phyloP scores from a whole-genome alignment of 2,888 invertebrate genomes.

The Parnassius glacialis region DNA sequence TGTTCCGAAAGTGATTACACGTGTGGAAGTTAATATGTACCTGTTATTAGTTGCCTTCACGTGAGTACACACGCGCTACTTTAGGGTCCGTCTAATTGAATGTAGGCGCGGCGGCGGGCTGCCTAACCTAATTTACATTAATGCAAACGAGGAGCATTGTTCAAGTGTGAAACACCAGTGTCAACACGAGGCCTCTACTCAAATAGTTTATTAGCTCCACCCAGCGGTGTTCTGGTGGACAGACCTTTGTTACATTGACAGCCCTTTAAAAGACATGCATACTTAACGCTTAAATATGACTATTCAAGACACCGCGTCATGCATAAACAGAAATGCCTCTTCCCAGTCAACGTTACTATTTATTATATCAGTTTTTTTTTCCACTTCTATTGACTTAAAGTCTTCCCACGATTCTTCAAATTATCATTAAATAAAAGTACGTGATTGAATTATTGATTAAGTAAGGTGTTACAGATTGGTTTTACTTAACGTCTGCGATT shows the following conservation, averaged over 20 bases:
- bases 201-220: slow-evolving; percentile 81
- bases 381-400: slow-evolving; percentile 4
- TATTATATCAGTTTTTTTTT: slow-evolving; percentile 15
- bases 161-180: slow-evolving; percentile 80
- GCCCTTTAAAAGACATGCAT: slow-evolving; percentile 70
- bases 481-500: slow-evolving; percentile 20
- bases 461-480: slow-evolving; percentile 16
- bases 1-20: slow-evolving; percentile 49
- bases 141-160: slow-evolving; percentile 81
- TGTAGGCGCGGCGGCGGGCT: slow-evolving; percentile 66
- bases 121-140: slow-evolving; percentile 81
- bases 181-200: slow-evolving; percentile 77
- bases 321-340: slow-evolving; percentile 39
- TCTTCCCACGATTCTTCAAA: background rate
- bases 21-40: slow-evolving; percentile 54
- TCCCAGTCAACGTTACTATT: slow-evolving; percentile 21
- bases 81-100: slow-evolving; percentile 76
- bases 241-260: slow-evolving; percentile 73
- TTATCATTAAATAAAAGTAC: background rate
- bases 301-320: slow-evolving; percentile 59
- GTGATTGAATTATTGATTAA: background rate
- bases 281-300: slow-evolving; percentile 70
- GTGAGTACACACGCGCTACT: slow-evolving; percentile 70
- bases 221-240: slow-evolving; percentile 73
- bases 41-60: slow-evolving; percentile 60